Conservation (phyloP, 1,140 invertebrate genomes). For the Doryteuthis pealeii region DNA sequence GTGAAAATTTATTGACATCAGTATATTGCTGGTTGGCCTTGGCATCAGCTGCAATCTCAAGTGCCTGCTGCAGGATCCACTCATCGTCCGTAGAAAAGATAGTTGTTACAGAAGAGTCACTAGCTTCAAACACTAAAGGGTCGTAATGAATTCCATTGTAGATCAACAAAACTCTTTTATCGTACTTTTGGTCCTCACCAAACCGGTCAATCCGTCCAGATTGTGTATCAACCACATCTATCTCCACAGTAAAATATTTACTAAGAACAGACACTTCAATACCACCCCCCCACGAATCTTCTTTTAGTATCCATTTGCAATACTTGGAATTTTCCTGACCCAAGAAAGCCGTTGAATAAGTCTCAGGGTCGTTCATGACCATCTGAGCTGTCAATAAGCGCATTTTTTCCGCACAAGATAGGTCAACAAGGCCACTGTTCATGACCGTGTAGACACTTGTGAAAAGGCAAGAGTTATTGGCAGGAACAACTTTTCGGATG, state of each 20-base stretch:
- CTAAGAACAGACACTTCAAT: conserved; percentile 92
- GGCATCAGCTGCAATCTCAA: conserved; percentile 82
- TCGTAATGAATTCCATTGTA: conserved; percentile 98
- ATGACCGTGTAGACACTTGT: conserved; percentile 77
- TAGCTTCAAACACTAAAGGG: conserved; percentile 82
- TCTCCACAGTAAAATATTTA: conserved; percentile 85
- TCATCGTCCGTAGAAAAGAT: conserved; percentile 78
- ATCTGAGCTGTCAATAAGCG: conserved; percentile 83
- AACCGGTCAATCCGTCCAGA: conserved; percentile 89
- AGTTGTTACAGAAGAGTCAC: conserved; percentile 62
- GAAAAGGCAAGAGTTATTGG: conserved; percentile 95
- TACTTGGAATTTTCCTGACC: conserved; percentile 85
- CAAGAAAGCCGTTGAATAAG: conserved; percentile 83
- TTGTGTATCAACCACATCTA: conserved; percentile 89
- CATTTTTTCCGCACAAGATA: conserved; percentile 72
- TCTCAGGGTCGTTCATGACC: conserved; percentile 74
- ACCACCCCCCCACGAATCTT: conserved; percentile 84
- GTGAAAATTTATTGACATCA: conserved; percentile 81
- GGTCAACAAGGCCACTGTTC: conserved; percentile 72
- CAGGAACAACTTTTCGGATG: conserved; percentile 86
- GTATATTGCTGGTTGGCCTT: conserved; percentile 86
- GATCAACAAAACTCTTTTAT: conserved; percentile 81
- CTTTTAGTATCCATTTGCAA: conserved; percentile 65
- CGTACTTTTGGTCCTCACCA: conserved; percentile 88
- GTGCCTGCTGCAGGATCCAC: conserved; percentile 74